Base-by-base conservation (phyloP, 2,113 vertebrate species). In the Alexandromys fortis region DNA sequence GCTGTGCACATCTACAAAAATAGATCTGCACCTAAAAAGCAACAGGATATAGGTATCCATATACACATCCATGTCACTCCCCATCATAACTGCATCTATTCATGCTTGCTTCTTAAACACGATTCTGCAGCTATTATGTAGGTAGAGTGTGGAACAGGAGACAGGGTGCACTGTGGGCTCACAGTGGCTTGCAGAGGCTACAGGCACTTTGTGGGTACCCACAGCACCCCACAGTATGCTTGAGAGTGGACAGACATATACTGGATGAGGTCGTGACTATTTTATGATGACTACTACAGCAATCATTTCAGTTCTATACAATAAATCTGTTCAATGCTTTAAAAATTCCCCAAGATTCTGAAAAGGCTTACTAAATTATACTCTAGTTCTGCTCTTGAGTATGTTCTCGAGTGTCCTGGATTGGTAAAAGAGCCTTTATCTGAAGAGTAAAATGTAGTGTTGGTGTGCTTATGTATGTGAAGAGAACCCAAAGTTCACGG, bases 1-100 rank as follows among this genome's bases (percentile, higher is more conserved):
- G 91, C 0, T 1, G 91, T 95, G 22, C 19, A 94, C 52, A 67
- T 76, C 81, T 86, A 42, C 17, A 91, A 86, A 89, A 94, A 38
- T 72, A 77, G 17, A 77, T 77, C 45, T 93, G n/a, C 16, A 55
- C 28, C 45, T 6, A 45, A 86, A 63, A 82, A 88, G 68, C 19
- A 61, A 17, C 22, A 90, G 42, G 70, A 8, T 63, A 8, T 63
- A 33, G 55, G 65, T 52, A 35, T 12, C 88, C 6, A 30, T 86
- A 52, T 52, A 65, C 49, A 26, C 28, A 13, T 68, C 63, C 58
- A 26, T n/a, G 21, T 68, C 58, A 42, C 22, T 13, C 26, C 42
- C 42, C 47, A 2, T 65, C 49, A 35, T 63, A 87, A 45, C 13
- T 75, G 13, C n/a, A 82, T 68, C 82, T 82, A 22, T 16, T 86